These are phyloP conservation scores for Smutsia temminckii DNA, from an alignment of 2,797 vertebrate genomes.

Conservation along the genomic window DNA sequence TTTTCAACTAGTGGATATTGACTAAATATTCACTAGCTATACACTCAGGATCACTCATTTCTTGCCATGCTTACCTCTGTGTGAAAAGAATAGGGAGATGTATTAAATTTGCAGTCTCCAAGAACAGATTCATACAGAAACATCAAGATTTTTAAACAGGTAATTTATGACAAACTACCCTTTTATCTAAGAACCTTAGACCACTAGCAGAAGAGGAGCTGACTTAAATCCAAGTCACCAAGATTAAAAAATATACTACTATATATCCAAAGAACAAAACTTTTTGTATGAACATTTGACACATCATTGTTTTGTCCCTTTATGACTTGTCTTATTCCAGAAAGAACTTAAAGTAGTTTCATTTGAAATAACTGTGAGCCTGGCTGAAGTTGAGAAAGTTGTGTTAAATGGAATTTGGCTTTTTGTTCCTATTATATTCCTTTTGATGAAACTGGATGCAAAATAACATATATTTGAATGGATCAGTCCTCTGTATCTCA, in stretches of 20 bases:
- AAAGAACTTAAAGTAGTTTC: neutral
- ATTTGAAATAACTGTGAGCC: conserved; percentile 22
- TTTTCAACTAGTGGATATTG: neutral
- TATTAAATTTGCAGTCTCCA: neutral
- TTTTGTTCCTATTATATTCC: neutral
- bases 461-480: neutral
- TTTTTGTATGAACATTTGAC: neutral
- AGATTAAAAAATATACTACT: neutral
- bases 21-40: neutral
- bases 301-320: neutral
- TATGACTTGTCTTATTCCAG: neutral
- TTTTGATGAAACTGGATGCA: neutral
- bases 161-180: conserved; percentile 9
- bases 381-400: neutral
- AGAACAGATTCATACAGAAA: neutral
- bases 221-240: neutral
- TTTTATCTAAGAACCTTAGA: conserved; percentile 8
- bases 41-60: neutral
- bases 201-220: neutral
- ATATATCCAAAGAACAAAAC: neutral
- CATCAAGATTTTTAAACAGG: neutral
- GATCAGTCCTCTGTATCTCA: neutral
- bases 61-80: neutral
- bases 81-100: neutral
- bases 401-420: neutral